phyloP scores from a whole-genome alignment of 2,113 vertebrate species.

The Arvicanthis niloticus region DNA sequence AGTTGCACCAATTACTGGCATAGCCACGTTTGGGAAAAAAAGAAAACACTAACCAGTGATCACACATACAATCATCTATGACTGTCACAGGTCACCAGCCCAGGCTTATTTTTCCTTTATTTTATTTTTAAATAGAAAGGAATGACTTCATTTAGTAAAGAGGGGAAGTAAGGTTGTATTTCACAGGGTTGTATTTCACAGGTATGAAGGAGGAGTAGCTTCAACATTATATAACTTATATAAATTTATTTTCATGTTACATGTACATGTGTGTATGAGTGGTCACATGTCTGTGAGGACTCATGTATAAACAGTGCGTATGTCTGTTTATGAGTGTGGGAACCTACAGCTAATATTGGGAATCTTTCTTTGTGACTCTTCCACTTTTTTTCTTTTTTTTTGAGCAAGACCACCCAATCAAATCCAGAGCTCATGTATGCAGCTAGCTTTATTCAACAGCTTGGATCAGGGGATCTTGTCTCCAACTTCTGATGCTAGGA shows the following conservation, averaged over 20 bases:
- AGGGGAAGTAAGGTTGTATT: not conserved
- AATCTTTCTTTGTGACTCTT: not conserved
- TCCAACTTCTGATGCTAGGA: not conserved
- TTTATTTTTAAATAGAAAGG: not conserved
- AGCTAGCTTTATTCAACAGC: not conserved
- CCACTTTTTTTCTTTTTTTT: not conserved
- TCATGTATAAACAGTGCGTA: not conserved
- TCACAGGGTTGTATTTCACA: not conserved
- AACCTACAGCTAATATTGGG: not conserved
- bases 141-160: not conserved
- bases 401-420: not conserved
- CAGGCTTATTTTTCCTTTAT: not conserved
- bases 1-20: conserved; percentile 9
- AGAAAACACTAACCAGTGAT: not conserved
- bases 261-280: not conserved
- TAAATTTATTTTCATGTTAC: not conserved
- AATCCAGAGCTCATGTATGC: not conserved
- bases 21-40: not conserved
- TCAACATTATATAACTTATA: conserved; percentile 5
- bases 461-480: not conserved
- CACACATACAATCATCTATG: not conserved
- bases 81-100: not conserved
- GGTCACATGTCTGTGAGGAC: not conserved
- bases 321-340: no score
- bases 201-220: not conserved